phyloP scores from a whole-genome alignment of 2,888 invertebrate genomes.

The Chesias legatella region DNA sequence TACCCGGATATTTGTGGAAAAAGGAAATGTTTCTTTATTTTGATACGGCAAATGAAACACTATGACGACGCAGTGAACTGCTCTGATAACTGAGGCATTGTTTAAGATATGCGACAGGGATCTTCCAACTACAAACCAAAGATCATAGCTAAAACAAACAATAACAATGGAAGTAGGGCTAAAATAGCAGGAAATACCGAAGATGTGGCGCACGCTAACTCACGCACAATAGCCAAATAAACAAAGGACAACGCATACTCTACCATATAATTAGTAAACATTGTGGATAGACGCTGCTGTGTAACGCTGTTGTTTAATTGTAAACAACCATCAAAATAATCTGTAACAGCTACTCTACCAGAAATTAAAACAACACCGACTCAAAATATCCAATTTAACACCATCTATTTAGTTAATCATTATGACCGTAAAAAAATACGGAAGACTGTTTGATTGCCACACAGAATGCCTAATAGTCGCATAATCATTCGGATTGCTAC shows the following conservation, averaged over 20 bases:
- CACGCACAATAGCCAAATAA: constrained; percentile 58
- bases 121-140: constrained; percentile 16
- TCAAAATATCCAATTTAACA: constrained; percentile 64
- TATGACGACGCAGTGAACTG: too few species aligned
- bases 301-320: constrained; percentile 20
- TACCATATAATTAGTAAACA: constrained; percentile 48
- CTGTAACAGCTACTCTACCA: constrained; percentile 27
- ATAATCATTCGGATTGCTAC: constrained; percentile 38
- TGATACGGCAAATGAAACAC: not conserved
- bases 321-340: constrained; percentile 28
- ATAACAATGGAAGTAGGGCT: constrained; percentile 53
- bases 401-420: constrained; percentile 52
- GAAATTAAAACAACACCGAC: constrained; percentile 40
- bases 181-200: constrained; percentile 64
- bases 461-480: constrained; percentile 45
- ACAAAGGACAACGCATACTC: constrained; percentile 44
- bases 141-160: constrained; percentile 38
- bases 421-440: constrained; percentile 47
- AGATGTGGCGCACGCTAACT: constrained; percentile 51
- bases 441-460: constrained; percentile 54
- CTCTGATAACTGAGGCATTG: constrained; percentile 4
- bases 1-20: too few species aligned
- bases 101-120: constrained; percentile 14
- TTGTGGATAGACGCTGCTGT: constrained; percentile 11
- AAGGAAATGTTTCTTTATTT: constrained; percentile 2